A percentile compares a stretch with the other conserved stretches of the same genome.
Conservation (phyloP, 2,797 vertebrate species). For the Gastrophryne carolinensis region DNA sequence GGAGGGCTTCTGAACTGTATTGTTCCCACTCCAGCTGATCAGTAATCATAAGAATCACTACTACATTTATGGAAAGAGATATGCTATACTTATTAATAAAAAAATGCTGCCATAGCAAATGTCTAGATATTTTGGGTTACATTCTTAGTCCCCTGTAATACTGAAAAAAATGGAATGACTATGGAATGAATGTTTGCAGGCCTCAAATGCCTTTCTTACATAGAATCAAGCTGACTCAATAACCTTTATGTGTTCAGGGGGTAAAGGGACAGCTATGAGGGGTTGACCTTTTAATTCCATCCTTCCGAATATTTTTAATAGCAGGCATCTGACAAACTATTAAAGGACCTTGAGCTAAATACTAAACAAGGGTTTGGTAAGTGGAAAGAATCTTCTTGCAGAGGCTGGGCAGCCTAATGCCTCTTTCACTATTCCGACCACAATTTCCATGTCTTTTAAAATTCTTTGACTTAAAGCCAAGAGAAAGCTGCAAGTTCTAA, state of each 20-base stretch:
- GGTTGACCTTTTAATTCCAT: constrained; percentile 21
- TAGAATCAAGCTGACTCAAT: constrained; percentile 19
- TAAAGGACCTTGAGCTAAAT: constrained; percentile 55
- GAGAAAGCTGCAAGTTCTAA: constrained; percentile 25
- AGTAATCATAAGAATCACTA: too few relatives aligned
- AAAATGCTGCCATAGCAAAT: too few relatives aligned
- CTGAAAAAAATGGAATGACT: not conserved
- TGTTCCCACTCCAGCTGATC: too few relatives aligned
- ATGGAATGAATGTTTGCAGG: not conserved
- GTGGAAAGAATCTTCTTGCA: constrained; percentile 68
- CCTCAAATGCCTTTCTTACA: not conserved
- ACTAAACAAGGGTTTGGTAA: constrained; percentile 63
- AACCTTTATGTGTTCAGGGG: not conserved
- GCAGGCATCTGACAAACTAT: constrained; percentile 41
- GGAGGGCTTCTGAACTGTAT: too few relatives aligned
- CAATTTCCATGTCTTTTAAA: constrained; percentile 58
- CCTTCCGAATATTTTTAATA: constrained; percentile 45
- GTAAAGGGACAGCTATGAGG: constrained; percentile 33
- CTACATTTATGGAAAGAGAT: too few relatives aligned
- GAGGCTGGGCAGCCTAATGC: constrained; percentile 51
- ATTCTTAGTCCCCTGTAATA: not conserved
- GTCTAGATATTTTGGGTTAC: too few relatives aligned
- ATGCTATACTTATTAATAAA: too few relatives aligned
- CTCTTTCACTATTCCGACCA: constrained; percentile 51
- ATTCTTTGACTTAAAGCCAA: constrained; percentile 47